A percentile compares a stretch with the other conserved stretches of the same genome.
Evolutionary conservation across 2,797 vertebrate species (phyloP).

Genomic region (Chloroceryle amazona): DNA sequence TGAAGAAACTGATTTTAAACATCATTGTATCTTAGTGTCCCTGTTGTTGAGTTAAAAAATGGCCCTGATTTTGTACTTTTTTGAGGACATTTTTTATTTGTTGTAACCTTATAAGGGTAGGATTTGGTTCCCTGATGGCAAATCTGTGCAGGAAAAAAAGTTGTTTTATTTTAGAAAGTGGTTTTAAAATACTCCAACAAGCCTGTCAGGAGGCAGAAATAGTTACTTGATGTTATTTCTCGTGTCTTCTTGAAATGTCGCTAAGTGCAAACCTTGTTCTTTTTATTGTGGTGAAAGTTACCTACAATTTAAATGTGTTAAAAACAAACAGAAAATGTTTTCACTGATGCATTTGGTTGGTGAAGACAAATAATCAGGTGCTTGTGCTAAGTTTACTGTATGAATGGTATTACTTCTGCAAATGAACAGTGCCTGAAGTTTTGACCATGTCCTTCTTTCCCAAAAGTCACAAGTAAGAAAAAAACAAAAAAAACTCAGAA

Average conservation of each 20-base stretch:
- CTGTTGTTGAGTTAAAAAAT: not conserved
- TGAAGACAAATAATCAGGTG: not conserved
- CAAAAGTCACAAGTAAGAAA: not conserved
- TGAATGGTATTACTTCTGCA: not conserved
- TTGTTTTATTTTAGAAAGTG: constrained; percentile 39
- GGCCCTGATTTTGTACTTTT: not conserved
- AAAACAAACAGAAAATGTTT: not conserved
- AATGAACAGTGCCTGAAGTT: not conserved
- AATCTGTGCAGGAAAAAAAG: not conserved
- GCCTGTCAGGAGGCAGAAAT: constrained; percentile 11
- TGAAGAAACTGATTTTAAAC: not conserved
- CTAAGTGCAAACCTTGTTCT: not conserved
- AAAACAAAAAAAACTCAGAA: not conserved
- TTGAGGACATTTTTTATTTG: not conserved
- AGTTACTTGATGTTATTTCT: constrained; percentile 6
- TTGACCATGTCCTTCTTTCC: not conserved
- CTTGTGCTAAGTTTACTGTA: fast-evolving
- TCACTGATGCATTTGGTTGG: not conserved
- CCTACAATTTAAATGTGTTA: not conserved
- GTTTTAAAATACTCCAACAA: constrained; percentile 30
- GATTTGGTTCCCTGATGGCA: constrained; percentile 35
- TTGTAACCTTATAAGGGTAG: constrained; percentile 34
- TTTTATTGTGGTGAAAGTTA: not conserved
- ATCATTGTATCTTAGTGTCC: not conserved
- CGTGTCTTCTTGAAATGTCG: not conserved